phyloP scores from a whole-genome alignment of 2,113 vertebrate species.

The Microcebus tavaratra region DNA sequence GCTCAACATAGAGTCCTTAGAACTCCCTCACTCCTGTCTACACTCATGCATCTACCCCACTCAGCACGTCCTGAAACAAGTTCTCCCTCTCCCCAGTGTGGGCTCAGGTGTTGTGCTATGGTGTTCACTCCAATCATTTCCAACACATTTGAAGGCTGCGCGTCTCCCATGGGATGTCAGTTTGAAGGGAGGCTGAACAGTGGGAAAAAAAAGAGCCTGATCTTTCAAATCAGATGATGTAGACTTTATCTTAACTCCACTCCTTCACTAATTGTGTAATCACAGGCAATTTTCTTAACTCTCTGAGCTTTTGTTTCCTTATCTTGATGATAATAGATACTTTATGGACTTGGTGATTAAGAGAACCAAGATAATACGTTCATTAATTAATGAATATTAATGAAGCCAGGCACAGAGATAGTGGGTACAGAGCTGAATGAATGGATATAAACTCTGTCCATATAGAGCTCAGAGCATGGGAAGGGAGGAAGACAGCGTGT shows the following conservation, averaged over 20 bases:
- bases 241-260: background rate
- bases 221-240: background rate
- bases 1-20: no score
- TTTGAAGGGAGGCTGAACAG: background rate
- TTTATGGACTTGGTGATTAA: background rate
- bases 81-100: no score
- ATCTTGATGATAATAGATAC: conserved; percentile 1
- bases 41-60: no score
- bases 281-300: background rate
- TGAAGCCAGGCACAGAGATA: background rate
- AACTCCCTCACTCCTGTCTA: no score
- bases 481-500: background rate
- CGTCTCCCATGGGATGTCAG: background rate
- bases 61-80: no score
- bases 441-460: background rate
- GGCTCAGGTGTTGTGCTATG: no score
- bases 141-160: background rate
- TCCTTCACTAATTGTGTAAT: background rate
- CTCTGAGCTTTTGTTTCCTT: background rate
- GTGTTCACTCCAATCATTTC: background rate
- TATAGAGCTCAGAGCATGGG: background rate
- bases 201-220: background rate
- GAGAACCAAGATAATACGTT: background rate
- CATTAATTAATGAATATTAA: conserved; percentile 22
- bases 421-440: background rate